phyloP scores from a whole-genome alignment of 1,140 invertebrate genomes.

The Daktulosphaira vitifoliae region DNA sequence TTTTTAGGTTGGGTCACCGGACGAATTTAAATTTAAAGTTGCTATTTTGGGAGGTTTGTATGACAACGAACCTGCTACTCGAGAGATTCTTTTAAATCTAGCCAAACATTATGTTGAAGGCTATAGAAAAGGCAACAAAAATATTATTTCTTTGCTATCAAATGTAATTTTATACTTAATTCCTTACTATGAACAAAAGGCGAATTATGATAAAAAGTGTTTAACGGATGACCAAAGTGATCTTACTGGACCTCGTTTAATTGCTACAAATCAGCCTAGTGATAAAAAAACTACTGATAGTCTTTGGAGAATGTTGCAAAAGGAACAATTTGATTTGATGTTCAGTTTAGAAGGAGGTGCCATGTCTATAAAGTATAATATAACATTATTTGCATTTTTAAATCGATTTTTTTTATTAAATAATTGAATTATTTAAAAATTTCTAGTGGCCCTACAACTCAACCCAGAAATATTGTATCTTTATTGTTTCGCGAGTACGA shows the following conservation, averaged over 20 bases:
- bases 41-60: constrained; percentile 74
- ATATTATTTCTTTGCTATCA: constrained; percentile 55
- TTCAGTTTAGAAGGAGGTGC: constrained; percentile 56
- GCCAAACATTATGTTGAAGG: constrained; percentile 69
- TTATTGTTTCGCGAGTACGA: background rate
- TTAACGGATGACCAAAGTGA: constrained; percentile 20
- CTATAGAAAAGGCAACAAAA: constrained; percentile 54
- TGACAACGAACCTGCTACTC: constrained; percentile 69
- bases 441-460: constrained; percentile 10
- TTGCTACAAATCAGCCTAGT: constrained; percentile 31
- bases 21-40: constrained; percentile 72
- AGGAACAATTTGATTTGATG: constrained; percentile 50
- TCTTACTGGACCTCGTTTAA: constrained; percentile 32
- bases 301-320: constrained; percentile 35
- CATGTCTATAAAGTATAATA: constrained; percentile 46
- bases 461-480: constrained; percentile 2
- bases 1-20: constrained; percentile 46
- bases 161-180: constrained; percentile 71
- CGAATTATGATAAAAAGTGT: constrained; percentile 27
- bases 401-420: constrained; percentile 30
- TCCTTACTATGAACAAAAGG: constrained; percentile 45
- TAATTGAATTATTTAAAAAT: constrained; percentile 7
- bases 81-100: constrained; percentile 73
- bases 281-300: constrained; percentile 17
- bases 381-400: constrained; percentile 7